Evolutionary conservation across 2,888 invertebrate genomes (phyloP).

Genomic region (Heliconius ethilla): DNA sequence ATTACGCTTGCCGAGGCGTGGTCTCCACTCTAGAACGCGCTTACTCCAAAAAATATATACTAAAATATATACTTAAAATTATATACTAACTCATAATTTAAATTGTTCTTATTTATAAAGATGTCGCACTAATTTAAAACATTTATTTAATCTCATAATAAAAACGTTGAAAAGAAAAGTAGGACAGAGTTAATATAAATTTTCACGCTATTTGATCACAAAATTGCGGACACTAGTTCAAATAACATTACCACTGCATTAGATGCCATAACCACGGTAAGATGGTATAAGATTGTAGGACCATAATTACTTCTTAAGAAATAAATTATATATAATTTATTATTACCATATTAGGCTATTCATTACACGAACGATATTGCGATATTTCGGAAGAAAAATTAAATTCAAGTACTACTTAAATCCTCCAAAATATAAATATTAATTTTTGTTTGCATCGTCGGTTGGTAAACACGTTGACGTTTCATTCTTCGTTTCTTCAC

Average conservation of each 20-base stretch:
- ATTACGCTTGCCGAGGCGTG: too few relatives aligned
- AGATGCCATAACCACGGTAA: constrained; percentile 23
- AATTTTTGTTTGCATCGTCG: neutral
- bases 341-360: constrained; percentile 29
- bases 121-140: neutral
- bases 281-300: constrained; percentile 27
- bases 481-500: neutral
- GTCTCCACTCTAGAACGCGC: too few relatives aligned
- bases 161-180: constrained; percentile 30
- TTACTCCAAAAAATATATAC: too few relatives aligned
- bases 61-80: neutral
- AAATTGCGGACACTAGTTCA: constrained; percentile 33
- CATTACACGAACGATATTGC: constrained; percentile 39
- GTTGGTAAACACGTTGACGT: neutral
- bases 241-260: constrained; percentile 19
- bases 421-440: neutral
- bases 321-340: constrained; percentile 27
- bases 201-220: constrained; percentile 30
- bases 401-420: constrained; percentile 9
- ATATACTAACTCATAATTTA: neutral
- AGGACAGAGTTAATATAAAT: constrained; percentile 26
- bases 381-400: constrained; percentile 32
- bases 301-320: constrained; percentile 31
- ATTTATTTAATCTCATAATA: constrained; percentile 7
- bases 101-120: neutral